Evolutionary conservation across 2,797 vertebrate species (phyloP).

Genomic region (Accipiter badius): DNA sequence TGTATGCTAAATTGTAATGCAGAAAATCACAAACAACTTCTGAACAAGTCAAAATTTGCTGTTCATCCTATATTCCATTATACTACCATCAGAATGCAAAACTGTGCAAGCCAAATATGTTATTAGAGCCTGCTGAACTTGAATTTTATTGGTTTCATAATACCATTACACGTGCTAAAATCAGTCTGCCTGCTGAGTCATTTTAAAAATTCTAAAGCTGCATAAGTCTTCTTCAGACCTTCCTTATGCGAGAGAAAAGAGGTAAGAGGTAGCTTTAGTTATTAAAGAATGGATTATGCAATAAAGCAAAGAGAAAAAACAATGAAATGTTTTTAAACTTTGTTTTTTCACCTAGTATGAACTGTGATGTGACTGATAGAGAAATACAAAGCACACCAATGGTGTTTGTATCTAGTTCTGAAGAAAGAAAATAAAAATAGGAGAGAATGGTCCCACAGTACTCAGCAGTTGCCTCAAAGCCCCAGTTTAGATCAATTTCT

Average conservation of each 20-base stretch:
- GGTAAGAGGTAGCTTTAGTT: not conserved
- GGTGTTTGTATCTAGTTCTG: not conserved
- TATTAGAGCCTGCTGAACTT: not conserved
- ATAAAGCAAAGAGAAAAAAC: not conserved
- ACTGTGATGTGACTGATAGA: not conserved
- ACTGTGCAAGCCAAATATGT: accelerated
- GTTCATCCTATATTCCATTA: not conserved
- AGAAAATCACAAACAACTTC: not conserved
- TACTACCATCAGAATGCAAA: not conserved
- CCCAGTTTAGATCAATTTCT: not conserved
- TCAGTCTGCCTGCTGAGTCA: not conserved
- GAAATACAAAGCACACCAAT: not conserved
- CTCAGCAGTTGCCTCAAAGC: not conserved
- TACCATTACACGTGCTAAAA: not conserved
- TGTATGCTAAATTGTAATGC: not conserved
- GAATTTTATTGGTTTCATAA: not conserved
- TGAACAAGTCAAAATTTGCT: not conserved
- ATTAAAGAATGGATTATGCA: not conserved
- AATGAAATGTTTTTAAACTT: not conserved
- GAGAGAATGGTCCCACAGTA: not conserved
- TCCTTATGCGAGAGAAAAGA: not conserved
- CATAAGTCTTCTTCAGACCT: not conserved
- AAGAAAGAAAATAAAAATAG: not conserved
- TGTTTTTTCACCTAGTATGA: not conserved
- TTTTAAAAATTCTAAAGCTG: not conserved